These are phyloP conservation scores for Tipula unca DNA, from an alignment of 2,888 invertebrate genomes.

Conservation along the genomic window DNA sequence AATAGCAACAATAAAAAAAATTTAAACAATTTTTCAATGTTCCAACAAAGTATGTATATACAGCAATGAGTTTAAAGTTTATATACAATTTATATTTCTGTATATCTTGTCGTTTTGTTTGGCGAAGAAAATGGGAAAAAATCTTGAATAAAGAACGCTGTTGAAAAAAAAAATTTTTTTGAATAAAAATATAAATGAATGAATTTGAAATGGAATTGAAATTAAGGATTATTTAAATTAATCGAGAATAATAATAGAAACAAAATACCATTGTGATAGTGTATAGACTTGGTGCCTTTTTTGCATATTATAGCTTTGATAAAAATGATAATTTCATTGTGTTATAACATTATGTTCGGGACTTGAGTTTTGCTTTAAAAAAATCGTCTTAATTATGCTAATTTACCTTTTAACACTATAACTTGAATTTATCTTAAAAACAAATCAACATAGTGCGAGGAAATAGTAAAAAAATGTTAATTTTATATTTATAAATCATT, in stretches of 20 bases:
- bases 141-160: background rate
- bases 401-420: background rate
- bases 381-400: background rate
- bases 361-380: too few relatives aligned
- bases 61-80: background rate
- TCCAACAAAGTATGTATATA: background rate
- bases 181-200: conserved; percentile 2
- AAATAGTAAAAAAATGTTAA: too few relatives aligned
- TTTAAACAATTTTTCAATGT: background rate
- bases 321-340: background rate
- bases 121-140: background rate
- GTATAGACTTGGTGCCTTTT: background rate
- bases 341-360: background rate
- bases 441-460: too few relatives aligned
- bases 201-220: conserved; percentile 8
- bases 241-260: background rate
- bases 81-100: background rate
- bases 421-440: too few relatives aligned
- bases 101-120: background rate
- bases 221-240: background rate
- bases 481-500: too few relatives aligned
- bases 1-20: background rate
- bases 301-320: background rate
- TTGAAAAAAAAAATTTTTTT: background rate
- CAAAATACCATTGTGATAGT: background rate